Evolutionary conservation across 2,888 invertebrate species (phyloP), one percentile per base, ranked within the genome.

Genomic region (Caenorhabditis sp.): DNA sequence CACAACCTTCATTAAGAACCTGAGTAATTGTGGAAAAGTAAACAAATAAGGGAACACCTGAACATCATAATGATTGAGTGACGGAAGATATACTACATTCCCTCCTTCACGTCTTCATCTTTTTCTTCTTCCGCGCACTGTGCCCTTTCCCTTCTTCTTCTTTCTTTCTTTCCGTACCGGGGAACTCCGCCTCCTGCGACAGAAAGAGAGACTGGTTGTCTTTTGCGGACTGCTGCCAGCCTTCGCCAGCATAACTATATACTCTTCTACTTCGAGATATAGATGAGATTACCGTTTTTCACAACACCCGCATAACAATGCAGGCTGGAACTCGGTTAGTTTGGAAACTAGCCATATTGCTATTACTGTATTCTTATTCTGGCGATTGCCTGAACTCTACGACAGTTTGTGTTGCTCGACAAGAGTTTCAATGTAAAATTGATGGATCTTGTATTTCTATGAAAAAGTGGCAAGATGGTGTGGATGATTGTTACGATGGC

Each of bases 401-500:
- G 0, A n/a, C 44, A n/a, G 16, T n/a, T 31, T 77, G 77, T 49
- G 22, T 59, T 26, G 41, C 77, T 28, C 69, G 77, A 26, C 22
- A 72, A 4, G 85, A 88, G 47, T 89, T 89, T 54, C 58, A 56
- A 28, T 89, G 89, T 72, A 69, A 76, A 26, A 49, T 82, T 19
- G 84, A 84, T 38, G 72, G 66, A 14, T 74, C 85, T 38, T 89
- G 87, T 68, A 84, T 91, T 16, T 74, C 85, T 19, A 79, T 85
- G 49, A 63, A 81, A 26, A 85, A 87, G 35, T 89, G 87, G 86
- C 89, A 89, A 64, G 90, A 91, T 73, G 90, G 91, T 12, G 85
- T 89, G 8, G 88, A 89, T 28, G 89, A 91, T 79, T 91, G 91
- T 79, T 81, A 85, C 19, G 91, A 91, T 77, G 89, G 87, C n/a